A percentile compares a stretch with the other conserved stretches of the same genome.
These are phyloP conservation scores for Diarsia dahlii DNA, from an alignment of 2,888 invertebrate species.

Conservation along the genomic window DNA sequence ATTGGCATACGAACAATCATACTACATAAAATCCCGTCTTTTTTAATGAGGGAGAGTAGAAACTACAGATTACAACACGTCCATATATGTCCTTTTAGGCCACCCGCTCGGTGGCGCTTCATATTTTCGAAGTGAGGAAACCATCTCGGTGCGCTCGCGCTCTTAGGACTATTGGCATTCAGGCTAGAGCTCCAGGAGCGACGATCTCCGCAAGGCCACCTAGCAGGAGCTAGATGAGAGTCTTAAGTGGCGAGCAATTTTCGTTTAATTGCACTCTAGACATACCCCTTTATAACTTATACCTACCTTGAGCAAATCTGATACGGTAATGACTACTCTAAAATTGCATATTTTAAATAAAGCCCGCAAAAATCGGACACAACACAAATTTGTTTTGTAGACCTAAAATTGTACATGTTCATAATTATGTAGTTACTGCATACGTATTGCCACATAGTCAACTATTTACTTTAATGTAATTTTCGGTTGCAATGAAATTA, in stretches of 20 bases:
- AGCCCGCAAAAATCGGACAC: background rate
- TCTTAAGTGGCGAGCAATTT: background rate
- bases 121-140: background rate
- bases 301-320: background rate
- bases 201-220: background rate
- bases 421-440: background rate
- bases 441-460: background rate
- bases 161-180: background rate
- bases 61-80: background rate
- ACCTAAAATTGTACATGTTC: background rate
- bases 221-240: background rate
- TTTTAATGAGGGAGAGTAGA: background rate
- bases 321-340: background rate
- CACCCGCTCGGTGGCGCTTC: background rate
- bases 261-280: background rate
- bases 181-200: background rate
- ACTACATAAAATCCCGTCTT: background rate
- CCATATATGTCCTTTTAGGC: background rate
- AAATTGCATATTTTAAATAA: background rate
- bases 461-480: background rate
- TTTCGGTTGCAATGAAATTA: constrained; percentile 2
- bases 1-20: background rate
- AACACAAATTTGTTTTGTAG: background rate
- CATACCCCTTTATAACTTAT: background rate
- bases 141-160: background rate